Evolutionary conservation across 2,113 vertebrate species (phyloP), one percentile per base, ranked within the genome.

Genomic region (Vireo altiloquus): DNA sequence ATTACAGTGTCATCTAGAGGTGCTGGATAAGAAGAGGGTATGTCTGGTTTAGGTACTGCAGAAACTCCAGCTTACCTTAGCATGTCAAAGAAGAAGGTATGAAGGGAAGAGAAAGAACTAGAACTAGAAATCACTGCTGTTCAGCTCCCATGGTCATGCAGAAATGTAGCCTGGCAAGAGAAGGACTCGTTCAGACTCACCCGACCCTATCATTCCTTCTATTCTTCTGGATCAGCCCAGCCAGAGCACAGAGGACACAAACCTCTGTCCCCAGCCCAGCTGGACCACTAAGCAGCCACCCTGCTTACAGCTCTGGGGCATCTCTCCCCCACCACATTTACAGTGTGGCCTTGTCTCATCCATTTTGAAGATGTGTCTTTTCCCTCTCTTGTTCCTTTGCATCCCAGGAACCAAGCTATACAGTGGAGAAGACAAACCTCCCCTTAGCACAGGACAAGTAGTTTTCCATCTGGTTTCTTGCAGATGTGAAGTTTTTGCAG

Each of bases 1-100:
- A 93, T 92, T 90, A 88, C 90, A 96, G 85, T 95, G 95, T 95
- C 92, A 97, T 93, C 90, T 96, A 96, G 95, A 97, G 94, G 92
- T 95, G 42, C 44, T 77, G 66, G 40, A 23, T 59, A 91, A 90
- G 84, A 82, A 77, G 66, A 90, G 30, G 90, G 63, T 65, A 33
- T 35, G 11, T 64, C 35, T 85, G 19, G 0, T 60, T 82, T 21
- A 61, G 35, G 42, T 63, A 33, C 30, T 77, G 35, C 47, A 92
- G 66, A 82, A 87, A 86, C 21, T 61, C 44, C 40, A 75, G 6
- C 10, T 85, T 75, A 66, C 81, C 64, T 81, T 25, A 66, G 42
- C 1, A 4, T 63, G 7, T 39, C 19, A 80, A 80, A 79, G 46
- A 40, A 72, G 27, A 5, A 12, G 16, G 2, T n/a, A 42, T 19